Conservation (phyloP, 2,888 invertebrate genomes). For the Clanis bilineata region DNA sequence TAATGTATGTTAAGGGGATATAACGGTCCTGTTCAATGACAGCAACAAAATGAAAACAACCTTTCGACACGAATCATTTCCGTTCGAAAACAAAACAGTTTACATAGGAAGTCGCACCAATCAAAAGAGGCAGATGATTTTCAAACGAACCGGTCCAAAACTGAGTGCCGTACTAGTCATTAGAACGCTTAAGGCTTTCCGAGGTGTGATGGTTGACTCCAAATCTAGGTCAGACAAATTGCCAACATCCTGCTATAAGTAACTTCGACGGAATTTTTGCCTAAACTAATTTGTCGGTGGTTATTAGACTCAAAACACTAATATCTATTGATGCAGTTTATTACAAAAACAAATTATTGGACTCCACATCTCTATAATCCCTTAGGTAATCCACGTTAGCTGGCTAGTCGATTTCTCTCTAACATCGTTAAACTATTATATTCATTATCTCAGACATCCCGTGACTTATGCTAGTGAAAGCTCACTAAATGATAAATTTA, state of each 20-base stretch:
- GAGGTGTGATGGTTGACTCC: background rate
- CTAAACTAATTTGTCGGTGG: background rate
- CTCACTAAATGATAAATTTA: conserved; percentile 59
- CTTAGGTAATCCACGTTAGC: conserved; percentile 2
- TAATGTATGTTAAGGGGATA: background rate
- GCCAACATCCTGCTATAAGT: background rate
- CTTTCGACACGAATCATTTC: background rate
- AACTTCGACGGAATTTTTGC: background rate
- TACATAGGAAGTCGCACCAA: conserved; percentile 4
- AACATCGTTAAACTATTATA: conserved; percentile 41
- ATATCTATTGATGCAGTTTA: background rate
- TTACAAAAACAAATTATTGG: background rate
- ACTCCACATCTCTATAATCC: conserved; percentile 9
- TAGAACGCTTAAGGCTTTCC: background rate
- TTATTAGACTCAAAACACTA: background rate
- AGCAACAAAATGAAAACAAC: background rate
- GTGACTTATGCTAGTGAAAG: conserved; percentile 70
- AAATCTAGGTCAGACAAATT: conserved; percentile 7
- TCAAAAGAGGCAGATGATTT: conserved; percentile 4
- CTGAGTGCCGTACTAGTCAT: background rate
- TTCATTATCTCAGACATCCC: conserved; percentile 44
- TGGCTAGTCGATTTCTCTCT: conserved; percentile 33
- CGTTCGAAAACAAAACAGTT: background rate
- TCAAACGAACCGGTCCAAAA: background rate
- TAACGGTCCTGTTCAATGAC: background rate